phyloP scores from a whole-genome alignment of 2,113 vertebrate genomes.

The Hirundichthys speculiger region DNA sequence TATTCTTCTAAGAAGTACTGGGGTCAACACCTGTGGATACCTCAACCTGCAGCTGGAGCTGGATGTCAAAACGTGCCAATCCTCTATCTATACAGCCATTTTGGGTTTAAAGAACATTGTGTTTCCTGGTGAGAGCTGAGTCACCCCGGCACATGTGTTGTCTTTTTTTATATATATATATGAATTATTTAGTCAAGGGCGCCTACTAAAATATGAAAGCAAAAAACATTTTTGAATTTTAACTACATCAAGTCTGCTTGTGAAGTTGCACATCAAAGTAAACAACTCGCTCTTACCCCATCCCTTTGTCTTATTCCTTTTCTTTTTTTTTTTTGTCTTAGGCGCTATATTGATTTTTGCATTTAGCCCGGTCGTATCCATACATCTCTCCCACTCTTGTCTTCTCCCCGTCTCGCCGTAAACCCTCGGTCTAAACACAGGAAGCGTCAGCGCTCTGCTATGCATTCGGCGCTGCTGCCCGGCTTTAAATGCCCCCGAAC shows the following conservation, averaged over 20 bases:
- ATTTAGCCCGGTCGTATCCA: slow-evolving; percentile 30
- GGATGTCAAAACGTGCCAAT: slow-evolving; percentile 63
- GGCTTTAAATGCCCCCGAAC: slow-evolving; percentile 83
- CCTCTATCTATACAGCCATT: not conserved
- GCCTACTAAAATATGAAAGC: too few relatives aligned
- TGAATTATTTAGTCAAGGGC: too few relatives aligned
- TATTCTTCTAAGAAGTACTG: slow-evolving; percentile 29
- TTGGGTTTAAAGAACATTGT: slow-evolving; percentile 20
- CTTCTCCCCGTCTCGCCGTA: slow-evolving; percentile 54
- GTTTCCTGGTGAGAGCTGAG: too few relatives aligned
- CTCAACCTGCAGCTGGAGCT: slow-evolving; percentile 9
- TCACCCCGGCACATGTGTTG: too few relatives aligned
- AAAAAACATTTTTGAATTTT: too few relatives aligned
- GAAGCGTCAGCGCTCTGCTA: slow-evolving; percentile 74
- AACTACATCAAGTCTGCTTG: slow-evolving; percentile 11
- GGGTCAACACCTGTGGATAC: slow-evolving; percentile 63
- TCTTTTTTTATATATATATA: too few relatives aligned
- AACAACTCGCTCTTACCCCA: not conserved
- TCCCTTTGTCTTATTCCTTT: slow-evolving; percentile 22
- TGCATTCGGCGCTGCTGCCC: slow-evolving; percentile 64
- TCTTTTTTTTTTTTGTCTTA: slow-evolving; percentile 34
- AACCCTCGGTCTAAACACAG: slow-evolving; percentile 63
- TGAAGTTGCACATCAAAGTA: slow-evolving; percentile 33
- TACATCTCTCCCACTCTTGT: slow-evolving; percentile 46
- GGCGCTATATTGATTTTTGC: slow-evolving; percentile 75